Conservation (phyloP, 2,888 invertebrate species). For the Aproaerema taeniolella region DNA sequence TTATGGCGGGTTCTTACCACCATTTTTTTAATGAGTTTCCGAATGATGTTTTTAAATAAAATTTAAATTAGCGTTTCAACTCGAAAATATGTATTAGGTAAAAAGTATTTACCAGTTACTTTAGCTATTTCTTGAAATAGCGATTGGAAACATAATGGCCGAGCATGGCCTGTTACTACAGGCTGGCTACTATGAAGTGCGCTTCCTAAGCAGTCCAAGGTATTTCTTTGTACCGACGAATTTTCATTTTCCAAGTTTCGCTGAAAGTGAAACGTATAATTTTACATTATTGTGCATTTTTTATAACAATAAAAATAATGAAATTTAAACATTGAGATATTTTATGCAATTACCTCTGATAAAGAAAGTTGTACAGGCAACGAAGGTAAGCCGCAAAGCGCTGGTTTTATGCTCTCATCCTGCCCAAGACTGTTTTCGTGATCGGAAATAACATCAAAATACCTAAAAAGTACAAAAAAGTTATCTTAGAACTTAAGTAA, state of each 20-base stretch:
- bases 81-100: not conserved
- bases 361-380: not conserved
- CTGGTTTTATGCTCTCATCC: not conserved
- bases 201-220: not conserved
- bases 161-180: not conserved
- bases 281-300: too few species aligned
- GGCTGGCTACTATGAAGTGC: not conserved
- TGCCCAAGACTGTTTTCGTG: not conserved
- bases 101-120: not conserved
- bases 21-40: too few species aligned
- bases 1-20: too few species aligned
- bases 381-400: not conserved
- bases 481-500: too few species aligned
- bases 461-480: not conserved
- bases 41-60: too few species aligned
- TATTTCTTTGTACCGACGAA: not conserved
- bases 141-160: not conserved
- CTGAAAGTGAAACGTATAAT: too few species aligned
- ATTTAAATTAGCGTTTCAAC: too few species aligned
- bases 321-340: not conserved
- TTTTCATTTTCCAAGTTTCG: too few species aligned
- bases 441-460: constrained; percentile 1
- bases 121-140: not conserved
- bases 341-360: not conserved
- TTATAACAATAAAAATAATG: not conserved